Base-by-base conservation (phyloP, 2,888 invertebrate species). In the Anticlea derivata region DNA sequence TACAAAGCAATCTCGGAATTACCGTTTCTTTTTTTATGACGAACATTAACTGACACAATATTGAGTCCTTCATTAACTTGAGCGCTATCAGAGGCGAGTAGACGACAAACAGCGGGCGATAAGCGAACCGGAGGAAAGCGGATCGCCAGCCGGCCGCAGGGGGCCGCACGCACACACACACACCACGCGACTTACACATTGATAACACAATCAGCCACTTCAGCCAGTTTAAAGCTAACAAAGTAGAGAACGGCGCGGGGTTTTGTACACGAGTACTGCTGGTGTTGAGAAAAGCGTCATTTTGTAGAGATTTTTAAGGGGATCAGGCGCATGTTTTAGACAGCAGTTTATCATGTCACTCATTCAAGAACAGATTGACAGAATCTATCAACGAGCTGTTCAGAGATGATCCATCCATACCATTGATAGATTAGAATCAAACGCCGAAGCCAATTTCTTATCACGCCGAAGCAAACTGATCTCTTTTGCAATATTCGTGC, bases 111-210 rank as follows among this genome's bases (percentile, higher is more conserved):
- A 57, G 48, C 43, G 45, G 27, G 58, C 65, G 88, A 88, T 88
- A 88, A 88, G 78, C 35, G 63, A 88, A 82, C 89, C 77, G 80
- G 83, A 62, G 74, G 29, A 47, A 83, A 84, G 86, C 77, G 68
- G 78, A 68, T 73, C 75, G 64, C 72, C 71, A 75, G 78, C 70
- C 80, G 77, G 70, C 79, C 80, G 81, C 82, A 79, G 79, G 73
- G 86, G 84, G 85, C 87, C 86, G 78, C 40, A 50, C 55, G 48
- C 61, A 49, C 63, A 56, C 70, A 50, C 77, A 50, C 55, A 55
- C 55, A 46, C 26, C 63, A 60, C 65, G 57, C 65, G 58, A 54
- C 64, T 47, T 60, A 51, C 20, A 37, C 43, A 46, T 23, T 76
- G 84, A 84, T 84, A 86, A 80, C 75, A 66, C 64, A 63, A 69